Base-by-base conservation (phyloP, 2,888 invertebrate species). In the Masnerella sp. region DNA sequence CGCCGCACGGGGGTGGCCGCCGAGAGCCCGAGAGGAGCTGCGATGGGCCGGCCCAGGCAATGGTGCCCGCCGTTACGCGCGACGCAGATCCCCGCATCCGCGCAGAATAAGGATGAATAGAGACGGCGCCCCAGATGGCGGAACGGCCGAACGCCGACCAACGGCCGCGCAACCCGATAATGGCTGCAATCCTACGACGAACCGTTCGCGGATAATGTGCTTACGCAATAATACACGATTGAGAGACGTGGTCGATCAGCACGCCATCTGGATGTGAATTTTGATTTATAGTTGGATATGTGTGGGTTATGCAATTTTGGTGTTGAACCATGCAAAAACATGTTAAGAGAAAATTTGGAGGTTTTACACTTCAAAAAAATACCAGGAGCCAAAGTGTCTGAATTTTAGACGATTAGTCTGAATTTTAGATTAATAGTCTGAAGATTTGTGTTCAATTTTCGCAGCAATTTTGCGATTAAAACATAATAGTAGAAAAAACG, bases 1-100 rank as follows among this genome's bases (percentile, higher is more conserved):
- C 83, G 84, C 84, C 83, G 83, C 82, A 81, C 83, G 83, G 77
- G 78, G 49, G 38, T 56, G 70, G 75, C 73, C 62, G 67, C 70
- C 72, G 76, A 75, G 74, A 45, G 73, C 79, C 80, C 76, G 80
- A 75, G 78, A 77, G 74, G 8, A 15, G 67, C 73, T 70, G 76
- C 74, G 65, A 67, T 65, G 78, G 76, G 75, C 77, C 73, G 67
- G 78, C 70, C 75, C 67, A 75, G 76, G 78, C 75, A 62, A 77
- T 78, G 73, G 65, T 71, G 70, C 52, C 28, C 8, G 71, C 69
- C 58, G 34, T 40, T n/a, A 22, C 22, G 22, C n/a, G 5, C 36
- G 54, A 65, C 68, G 76, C 72, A 73, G 76, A 72, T 72, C 77
- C 76, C 61, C 58, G 40, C 78, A 73, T 75, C 59, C 73, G 72